Evolutionary conservation across 37 sponge, comb jelly and placozoan species (phyloP).

Genomic region (Chondrilla cf. caribensis): DNA sequence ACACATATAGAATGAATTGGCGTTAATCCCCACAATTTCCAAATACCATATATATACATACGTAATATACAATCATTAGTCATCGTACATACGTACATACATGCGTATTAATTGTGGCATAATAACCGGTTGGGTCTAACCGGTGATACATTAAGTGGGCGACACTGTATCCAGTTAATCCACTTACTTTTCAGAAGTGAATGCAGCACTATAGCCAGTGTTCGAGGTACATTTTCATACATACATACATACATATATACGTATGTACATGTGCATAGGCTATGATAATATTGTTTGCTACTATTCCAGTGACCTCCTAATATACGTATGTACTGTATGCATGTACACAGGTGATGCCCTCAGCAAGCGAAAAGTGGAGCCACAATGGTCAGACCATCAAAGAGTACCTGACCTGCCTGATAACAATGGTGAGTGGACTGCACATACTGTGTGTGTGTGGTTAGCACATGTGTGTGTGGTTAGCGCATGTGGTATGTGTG

Average conservation of each 20-base stretch:
- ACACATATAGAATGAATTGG: background rate
- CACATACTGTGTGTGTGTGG: too few relatives aligned
- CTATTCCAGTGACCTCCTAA: too few relatives aligned
- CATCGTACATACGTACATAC: background rate
- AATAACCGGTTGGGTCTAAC: background rate
- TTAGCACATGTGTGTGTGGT: too few relatives aligned
- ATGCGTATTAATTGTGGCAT: background rate
- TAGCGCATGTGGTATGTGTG: too few relatives aligned
- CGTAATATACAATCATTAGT: background rate
- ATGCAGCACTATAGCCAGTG: too few relatives aligned
- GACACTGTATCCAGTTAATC: too few relatives aligned
- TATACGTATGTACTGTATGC: background rate
- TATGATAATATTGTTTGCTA: background rate
- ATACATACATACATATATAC: background rate
- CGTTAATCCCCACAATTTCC: too few relatives aligned
- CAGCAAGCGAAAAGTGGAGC: background rate
- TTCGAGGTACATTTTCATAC: too few relatives aligned
- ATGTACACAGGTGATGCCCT: conserved; percentile 20
- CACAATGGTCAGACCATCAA: background rate
- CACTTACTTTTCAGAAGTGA: too few relatives aligned
- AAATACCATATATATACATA: background rate
- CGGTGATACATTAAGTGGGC: too few relatives aligned
- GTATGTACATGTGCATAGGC: background rate
- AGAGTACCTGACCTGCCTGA: conserved; percentile 16
- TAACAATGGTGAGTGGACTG: conserved; percentile 7